phyloP scores from a whole-genome alignment of 2,888 invertebrate genomes.

The Portevinia maculata region DNA sequence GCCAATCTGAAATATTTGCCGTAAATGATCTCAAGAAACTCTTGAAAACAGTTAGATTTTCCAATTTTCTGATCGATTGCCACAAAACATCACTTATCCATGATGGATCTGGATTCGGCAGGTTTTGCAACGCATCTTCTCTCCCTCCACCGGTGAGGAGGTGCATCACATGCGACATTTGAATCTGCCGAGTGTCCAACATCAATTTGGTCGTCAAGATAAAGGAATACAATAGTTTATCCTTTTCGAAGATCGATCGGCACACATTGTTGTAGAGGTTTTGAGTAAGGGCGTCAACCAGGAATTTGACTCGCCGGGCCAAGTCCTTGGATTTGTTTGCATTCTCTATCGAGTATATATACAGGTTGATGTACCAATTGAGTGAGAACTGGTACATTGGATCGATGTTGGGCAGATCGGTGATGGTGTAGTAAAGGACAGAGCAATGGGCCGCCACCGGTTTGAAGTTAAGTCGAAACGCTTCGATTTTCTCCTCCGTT shows the following conservation, averaged over 20 bases:
- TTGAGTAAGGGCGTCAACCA: conserved; percentile 92
- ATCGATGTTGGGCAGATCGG: conserved; percentile 93
- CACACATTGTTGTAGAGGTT: conserved; percentile 94
- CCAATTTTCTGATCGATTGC: conserved; percentile 90
- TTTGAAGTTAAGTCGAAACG: conserved; percentile 90
- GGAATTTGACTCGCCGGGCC: conserved; percentile 88
- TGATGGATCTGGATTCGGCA: conserved; percentile 88
- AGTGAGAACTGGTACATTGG: conserved; percentile 98
- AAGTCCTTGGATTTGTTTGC: conserved; percentile 86
- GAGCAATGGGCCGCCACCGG: conserved; percentile 94
- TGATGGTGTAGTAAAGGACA: conserved; percentile 93
- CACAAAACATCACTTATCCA: conserved; percentile 93
- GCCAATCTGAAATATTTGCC: conserved; percentile 84
- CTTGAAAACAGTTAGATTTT: conserved; percentile 86
- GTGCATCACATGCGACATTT: conserved; percentile 88
- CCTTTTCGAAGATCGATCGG: conserved; percentile 93
- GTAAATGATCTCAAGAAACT: conserved; percentile 86
- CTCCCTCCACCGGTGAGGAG: conserved; percentile 86
- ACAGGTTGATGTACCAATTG: conserved; percentile 93
- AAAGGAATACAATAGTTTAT: conserved; percentile 94
- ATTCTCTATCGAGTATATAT: conserved; percentile 82
- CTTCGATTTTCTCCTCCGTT: conserved; percentile 92
- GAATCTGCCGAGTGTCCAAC: conserved; percentile 85
- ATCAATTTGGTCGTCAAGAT: conserved; percentile 88
- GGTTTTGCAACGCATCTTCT: conserved; percentile 72